Percentiles rank a stretch among this genome's conserved stretches.
These are phyloP conservation scores for Balaeniceps rex DNA, from an alignment of 2,113 vertebrate species.

Conservation along the genomic window DNA sequence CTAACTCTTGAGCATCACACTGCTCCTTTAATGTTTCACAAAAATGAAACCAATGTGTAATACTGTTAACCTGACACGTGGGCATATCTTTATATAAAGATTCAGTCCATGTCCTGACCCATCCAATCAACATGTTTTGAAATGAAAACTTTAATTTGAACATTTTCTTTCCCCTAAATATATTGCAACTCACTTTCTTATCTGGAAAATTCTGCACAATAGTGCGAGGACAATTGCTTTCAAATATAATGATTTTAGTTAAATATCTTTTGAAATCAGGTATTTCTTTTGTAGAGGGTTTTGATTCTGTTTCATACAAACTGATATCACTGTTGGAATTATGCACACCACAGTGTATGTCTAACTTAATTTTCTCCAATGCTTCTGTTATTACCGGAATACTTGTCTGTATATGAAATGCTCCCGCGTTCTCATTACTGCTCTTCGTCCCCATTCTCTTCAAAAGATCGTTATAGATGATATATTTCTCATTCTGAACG, in stretches of 20 bases:
- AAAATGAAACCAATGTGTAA: neutral
- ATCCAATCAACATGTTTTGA: neutral
- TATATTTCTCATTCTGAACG: neutral
- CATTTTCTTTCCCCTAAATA: neutral
- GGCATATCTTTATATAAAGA: neutral
- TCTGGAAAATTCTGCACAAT: neutral
- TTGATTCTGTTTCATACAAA: neutral
- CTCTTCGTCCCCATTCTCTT: neutral
- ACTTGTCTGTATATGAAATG: neutral
- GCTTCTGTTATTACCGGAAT: neutral
- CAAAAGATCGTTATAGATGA: neutral
- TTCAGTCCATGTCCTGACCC: neutral
- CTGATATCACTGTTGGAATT: neutral
- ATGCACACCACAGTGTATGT: neutral
- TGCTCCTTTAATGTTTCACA: neutral
- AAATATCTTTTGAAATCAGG: neutral
- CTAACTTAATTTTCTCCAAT: neutral
- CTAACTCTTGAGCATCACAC: neutral
- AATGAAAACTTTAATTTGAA: neutral
- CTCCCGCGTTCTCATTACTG: neutral
- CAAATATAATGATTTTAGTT: neutral
- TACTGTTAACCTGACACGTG: neutral
- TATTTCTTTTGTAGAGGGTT: neutral
- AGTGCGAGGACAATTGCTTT: neutral
- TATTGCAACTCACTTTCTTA: neutral